Conservation (phyloP, 2,797 vertebrate species). For the Gastrophryne carolinensis region DNA sequence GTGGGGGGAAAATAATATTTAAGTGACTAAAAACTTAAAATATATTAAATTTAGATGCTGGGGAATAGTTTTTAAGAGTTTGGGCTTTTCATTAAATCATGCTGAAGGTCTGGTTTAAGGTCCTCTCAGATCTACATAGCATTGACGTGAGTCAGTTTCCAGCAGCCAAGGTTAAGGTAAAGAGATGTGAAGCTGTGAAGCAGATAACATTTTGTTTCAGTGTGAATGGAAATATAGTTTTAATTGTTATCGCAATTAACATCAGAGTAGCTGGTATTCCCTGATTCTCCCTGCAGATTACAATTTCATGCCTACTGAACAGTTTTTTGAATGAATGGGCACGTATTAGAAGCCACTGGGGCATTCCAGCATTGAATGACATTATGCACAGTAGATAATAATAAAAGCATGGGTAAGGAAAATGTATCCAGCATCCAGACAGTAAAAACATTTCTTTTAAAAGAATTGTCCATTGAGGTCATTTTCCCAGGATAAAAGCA, state of each 20-base stretch:
- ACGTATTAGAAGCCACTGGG: conserved; percentile 38
- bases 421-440: conserved; percentile 36
- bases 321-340: conserved; percentile 34
- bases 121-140: too few species aligned
- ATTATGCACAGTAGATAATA: conserved; percentile 40
- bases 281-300: conserved; percentile 43
- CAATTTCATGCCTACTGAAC: conserved; percentile 48
- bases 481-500: conserved; percentile 16
- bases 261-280: conserved; percentile 45
- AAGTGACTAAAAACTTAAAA: too few species aligned
- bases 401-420: conserved; percentile 41
- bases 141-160: too few species aligned
- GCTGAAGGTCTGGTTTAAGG: too few species aligned
- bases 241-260: conserved; percentile 39
- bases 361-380: conserved; percentile 37
- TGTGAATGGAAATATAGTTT: conserved; percentile 35
- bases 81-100: too few species aligned
- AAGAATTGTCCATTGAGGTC: conserved; percentile 34
- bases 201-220: conserved; percentile 23
- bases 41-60: too few species aligned
- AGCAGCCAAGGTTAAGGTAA: conserved; percentile 32
- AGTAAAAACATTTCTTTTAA: conserved; percentile 35
- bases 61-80: too few species aligned
- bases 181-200: neutral
- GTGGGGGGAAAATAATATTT: too few species aligned